phyloP scores from a whole-genome alignment of 2,888 invertebrate genomes.

The Oxystoma pomonae region DNA sequence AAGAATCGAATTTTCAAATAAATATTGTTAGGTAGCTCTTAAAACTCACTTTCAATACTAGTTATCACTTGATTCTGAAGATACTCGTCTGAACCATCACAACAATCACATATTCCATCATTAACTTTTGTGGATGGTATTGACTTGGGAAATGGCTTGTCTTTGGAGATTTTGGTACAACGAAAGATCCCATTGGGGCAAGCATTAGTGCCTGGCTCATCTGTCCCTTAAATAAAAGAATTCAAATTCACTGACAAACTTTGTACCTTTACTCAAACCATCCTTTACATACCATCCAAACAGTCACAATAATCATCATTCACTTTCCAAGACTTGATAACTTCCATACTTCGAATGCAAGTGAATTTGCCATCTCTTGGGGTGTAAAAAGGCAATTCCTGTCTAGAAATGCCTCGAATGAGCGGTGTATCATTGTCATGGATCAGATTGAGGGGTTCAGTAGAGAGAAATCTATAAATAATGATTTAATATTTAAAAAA shows the following conservation, averaged over 20 bases:
- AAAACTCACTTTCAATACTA: slow-evolving; percentile 11
- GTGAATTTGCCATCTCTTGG: slow-evolving; percentile 20
- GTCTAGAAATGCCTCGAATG: slow-evolving; percentile 14
- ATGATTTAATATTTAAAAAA: too few relatives aligned
- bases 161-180: slow-evolving; percentile 61
- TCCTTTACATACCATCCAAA: slow-evolving; percentile 63
- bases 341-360: slow-evolving; percentile 21
- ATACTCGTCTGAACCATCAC: slow-evolving; percentile 90
- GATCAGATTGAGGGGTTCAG: slow-evolving; percentile 5
- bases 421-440: background rate
- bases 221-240: slow-evolving; percentile 48
- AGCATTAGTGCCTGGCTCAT: slow-evolving; percentile 84
- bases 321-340: slow-evolving; percentile 53
- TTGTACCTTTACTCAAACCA: background rate
- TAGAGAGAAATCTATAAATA: slow-evolving; percentile 7
- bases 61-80: slow-evolving; percentile 26
- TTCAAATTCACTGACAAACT: background rate
- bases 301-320: slow-evolving; percentile 96
- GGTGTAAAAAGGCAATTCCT: slow-evolving; percentile 15
- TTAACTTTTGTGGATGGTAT: slow-evolving; percentile 81
- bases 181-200: slow-evolving; percentile 81
- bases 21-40: background rate
- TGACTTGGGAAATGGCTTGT: slow-evolving; percentile 39
- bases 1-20: background rate
- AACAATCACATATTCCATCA: slow-evolving; percentile 93